A percentile compares a stretch with the other conserved stretches of the same genome.
Conservation (phyloP, 2,888 invertebrate species). For the Lithophane ornitopus region DNA sequence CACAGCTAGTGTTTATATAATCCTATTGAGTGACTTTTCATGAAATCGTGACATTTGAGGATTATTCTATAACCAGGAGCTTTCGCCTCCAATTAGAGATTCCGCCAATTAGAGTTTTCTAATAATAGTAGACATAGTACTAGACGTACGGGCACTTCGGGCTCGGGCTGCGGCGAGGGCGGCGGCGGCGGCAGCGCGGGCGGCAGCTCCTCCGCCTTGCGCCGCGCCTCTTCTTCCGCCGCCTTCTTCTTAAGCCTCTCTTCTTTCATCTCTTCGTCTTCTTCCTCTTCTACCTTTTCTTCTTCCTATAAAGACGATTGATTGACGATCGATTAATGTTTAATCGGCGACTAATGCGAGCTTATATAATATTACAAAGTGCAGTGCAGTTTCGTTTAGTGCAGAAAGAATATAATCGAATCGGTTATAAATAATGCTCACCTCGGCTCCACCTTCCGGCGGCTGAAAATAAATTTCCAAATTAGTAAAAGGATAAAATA, state of each 20-base stretch:
- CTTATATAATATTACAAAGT: background rate
- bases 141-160: constrained; percentile 78
- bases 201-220: constrained; percentile 85
- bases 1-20: no score
- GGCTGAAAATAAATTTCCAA: constrained; percentile 70
- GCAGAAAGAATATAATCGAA: background rate
- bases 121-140: background rate
- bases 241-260: constrained; percentile 78
- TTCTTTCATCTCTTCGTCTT: constrained; percentile 83
- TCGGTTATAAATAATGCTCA: constrained; percentile 60
- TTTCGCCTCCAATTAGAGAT: background rate
- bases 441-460: constrained; percentile 83
- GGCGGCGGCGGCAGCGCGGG: constrained; percentile 86
- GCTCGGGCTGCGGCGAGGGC: constrained; percentile 84
- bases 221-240: constrained; percentile 82
- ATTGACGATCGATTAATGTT: background rate
- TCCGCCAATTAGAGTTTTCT: no score
- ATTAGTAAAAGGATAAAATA: background rate
- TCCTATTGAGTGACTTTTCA: no score
- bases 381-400: background rate
- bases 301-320: constrained; percentile 69
- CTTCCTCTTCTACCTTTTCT: constrained; percentile 81
- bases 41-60: no score
- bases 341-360: background rate
- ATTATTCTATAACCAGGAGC: no score